Base-by-base conservation (phyloP, 1,140 invertebrate genomes). In the Rhysida immarginata region DNA sequence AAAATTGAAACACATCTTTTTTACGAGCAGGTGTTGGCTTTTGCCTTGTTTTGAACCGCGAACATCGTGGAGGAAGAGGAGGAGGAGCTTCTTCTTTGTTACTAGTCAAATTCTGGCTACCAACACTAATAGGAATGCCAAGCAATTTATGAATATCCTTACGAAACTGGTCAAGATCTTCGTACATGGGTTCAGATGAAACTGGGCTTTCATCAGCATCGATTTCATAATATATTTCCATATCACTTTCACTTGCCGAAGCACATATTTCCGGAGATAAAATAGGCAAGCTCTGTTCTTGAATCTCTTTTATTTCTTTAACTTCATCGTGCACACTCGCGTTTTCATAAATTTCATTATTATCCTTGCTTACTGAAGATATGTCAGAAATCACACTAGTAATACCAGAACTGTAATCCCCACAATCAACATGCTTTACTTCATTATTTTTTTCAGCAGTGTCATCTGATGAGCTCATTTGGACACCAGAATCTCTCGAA, bases 71-170 rank as follows among this genome's bases (percentile, higher is more conserved):
- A 5, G 55, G 55, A 3, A 56, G 23, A 27, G 55, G 55, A 2
- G 55, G 53, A 5, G 53, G 55, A 26, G 16, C 45, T 50, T 50
- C 26, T 21, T 26, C 54, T 29, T 25, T 24, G 14, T 49, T 11
- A 43, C 11, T 16, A 3, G 2, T 18, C 5, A 2, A 8, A 5
- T 35, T 52, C 8, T 8, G 45, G 2, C n/a, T 3, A 5, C 41
- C 54, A 54, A 16, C 18, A 21, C 25, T 54, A 11, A 5, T 11
- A 20, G 53, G 53, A 3, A 55, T 56, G 2, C 55, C 55, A 2
- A 56, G 55, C 2, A 56, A 21, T 35, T 56, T 56, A 46, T 56
- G 24, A n/a, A 56, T 56, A 25, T 56, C 26, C 50, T 56, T 56
- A 20, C 46, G 55, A 41, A 53, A 56, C n/a, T 25, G 5, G 24